A percentile compares a stretch with the other conserved stretches of the same genome.
phyloP scores from a whole-genome alignment of 2,113 vertebrate species.

The Xiphorhynchus elegans region DNA sequence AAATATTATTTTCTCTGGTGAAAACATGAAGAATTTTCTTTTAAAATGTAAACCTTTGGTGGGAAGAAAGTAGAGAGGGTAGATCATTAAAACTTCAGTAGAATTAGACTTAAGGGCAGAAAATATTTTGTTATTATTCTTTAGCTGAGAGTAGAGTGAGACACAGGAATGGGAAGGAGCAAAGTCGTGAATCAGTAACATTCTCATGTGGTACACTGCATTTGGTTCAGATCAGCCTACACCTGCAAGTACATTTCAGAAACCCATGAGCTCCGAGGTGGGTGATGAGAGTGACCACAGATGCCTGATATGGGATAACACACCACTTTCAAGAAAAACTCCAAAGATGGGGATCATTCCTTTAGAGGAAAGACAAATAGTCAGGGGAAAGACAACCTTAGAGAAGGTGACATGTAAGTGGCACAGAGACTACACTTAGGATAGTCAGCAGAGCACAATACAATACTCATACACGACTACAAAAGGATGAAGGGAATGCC shows the following conservation, averaged over 20 bases:
- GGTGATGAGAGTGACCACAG: not conserved
- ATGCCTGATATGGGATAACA: not conserved
- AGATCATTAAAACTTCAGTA: not conserved
- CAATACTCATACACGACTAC: not conserved
- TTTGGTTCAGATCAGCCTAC: not conserved
- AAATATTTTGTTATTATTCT: not conserved
- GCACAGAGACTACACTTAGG: rapidly evolving
- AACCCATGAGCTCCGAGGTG: not conserved
- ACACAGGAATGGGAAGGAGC: not conserved
- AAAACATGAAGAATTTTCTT: not conserved
- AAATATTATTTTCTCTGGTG: not conserved
- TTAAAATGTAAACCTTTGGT: not conserved
- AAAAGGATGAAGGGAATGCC: not conserved
- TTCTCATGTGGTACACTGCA: not conserved
- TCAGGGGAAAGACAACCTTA: not conserved
- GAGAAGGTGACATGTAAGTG: not conserved
- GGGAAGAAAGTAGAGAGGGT: not conserved
- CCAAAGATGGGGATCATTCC: not conserved
- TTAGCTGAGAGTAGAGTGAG: not conserved
- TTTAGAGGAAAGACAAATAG: not conserved
- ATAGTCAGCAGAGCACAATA: not conserved
- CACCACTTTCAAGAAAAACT: not conserved
- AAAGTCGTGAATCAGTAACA: not conserved
- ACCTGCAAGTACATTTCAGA: not conserved
- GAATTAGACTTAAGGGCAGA: not conserved